Conservation (phyloP, 2,888 invertebrate genomes). For the Gerris lacustris region DNA sequence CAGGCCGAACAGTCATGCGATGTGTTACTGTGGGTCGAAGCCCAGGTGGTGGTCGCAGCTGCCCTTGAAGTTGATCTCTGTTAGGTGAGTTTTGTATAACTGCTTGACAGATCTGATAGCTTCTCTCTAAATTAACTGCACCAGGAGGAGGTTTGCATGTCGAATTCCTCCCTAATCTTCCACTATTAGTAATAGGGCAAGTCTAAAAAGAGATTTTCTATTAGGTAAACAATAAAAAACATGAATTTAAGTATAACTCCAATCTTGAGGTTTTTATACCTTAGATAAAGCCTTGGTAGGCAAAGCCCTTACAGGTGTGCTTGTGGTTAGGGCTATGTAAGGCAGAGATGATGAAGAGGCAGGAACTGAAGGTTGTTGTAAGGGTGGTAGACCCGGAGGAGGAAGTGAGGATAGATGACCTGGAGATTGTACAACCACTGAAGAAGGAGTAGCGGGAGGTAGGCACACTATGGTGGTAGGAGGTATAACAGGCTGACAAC, state of each 20-base stretch:
- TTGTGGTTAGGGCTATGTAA: constrained; percentile 41
- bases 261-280: constrained; percentile 11
- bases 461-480: constrained; percentile 44
- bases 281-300: constrained; percentile 32
- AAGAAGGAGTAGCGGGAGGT: constrained; percentile 33
- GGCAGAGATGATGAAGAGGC: constrained; percentile 41
- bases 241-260: too few relatives aligned
- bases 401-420: constrained; percentile 13
- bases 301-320: constrained; percentile 42
- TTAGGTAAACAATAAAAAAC: background rate
- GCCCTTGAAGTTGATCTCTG: constrained; percentile 62
- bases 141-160: constrained; percentile 73
- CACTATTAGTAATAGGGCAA: background rate
- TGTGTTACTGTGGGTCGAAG: constrained; percentile 35
- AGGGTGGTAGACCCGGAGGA: constrained; percentile 20
- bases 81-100: constrained; percentile 87
- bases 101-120: constrained; percentile 77
- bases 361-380: constrained; percentile 23
- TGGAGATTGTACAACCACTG: constrained; percentile 13
- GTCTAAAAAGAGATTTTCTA: background rate
- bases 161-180: constrained; percentile 31
- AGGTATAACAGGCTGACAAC: constrained; percentile 38
- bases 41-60: constrained; percentile 74
- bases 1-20: constrained; percentile 32
- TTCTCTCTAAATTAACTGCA: constrained; percentile 82